Base-by-base conservation (phyloP, 2,113 vertebrate species). In the Lycaon pictus region DNA sequence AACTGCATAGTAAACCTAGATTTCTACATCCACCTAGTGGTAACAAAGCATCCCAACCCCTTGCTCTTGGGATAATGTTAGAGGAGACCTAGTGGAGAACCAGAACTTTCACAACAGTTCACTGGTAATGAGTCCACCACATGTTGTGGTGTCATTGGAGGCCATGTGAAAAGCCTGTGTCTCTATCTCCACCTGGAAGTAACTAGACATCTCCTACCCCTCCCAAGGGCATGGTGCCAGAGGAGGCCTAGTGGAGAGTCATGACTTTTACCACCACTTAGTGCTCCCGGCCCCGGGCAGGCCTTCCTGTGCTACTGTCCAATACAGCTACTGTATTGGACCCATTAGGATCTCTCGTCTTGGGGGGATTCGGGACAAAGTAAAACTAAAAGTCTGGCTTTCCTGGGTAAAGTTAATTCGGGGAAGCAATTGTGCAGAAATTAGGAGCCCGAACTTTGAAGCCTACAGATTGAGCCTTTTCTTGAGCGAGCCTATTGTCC, bases 261-360 rank as follows among this genome's bases (percentile, higher is more conserved):
- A 37, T 65, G 23, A 35, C 29, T 80, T 90, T 53, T 53, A 65
- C 32, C 32, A 79, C 22, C 35, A 6, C 10, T 53, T 79, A 79
- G 35, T 23, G 1, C 51, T 37, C 8, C 7, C 25, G 13, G 29
- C 63, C 3, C 3, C 0, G 4, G 4, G 43, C 1, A 13, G 86
- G 19, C 55, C 51, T 35, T 35, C 7, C 53, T 25, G 51, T 3
- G 72, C 3, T n/a, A n/a, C n/a, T n/a, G n/a, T n/a, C n/a, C n/a
- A n/a, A n/a, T n/a, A n/a, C 4, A 20, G 37, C 32, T 25, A 63
- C 6, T 67, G 71, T 11, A 25, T 29, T 63, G 23, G 69, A n/a
- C 32, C 76, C 79, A 32, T 23, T 16, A 20, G 79, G 51, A 74
- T 20, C 71, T 71, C 22, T 53, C 81, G 71, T 32, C 5, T 84